phyloP scores from a whole-genome alignment of 1,140 invertebrate genomes.

The Frieseomelitta varia region DNA sequence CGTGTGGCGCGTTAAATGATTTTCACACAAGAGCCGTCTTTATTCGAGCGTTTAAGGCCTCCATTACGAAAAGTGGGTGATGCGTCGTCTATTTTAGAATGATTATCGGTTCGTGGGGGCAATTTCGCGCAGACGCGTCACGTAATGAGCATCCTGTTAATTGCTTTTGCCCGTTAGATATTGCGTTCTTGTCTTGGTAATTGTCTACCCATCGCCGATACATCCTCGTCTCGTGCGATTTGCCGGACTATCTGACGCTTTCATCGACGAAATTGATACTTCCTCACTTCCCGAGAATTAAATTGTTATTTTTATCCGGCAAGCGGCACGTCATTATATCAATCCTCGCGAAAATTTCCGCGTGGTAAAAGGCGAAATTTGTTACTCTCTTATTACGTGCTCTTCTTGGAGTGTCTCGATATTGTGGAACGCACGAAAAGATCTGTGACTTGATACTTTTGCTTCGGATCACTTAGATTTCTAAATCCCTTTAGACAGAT shows the following conservation, averaged over 20 bases:
- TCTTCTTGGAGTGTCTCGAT: not conserved
- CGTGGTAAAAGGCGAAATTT: not conserved
- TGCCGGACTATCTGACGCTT: not conserved
- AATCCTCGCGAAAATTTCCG: not conserved
- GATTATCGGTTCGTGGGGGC: conserved; percentile 52
- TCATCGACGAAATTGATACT: not conserved
- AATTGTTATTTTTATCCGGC: not conserved
- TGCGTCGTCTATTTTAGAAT: conserved; percentile 41
- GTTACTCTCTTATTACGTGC: not conserved
- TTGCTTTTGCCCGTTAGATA: conserved; percentile 57
- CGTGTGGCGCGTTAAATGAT: not conserved
- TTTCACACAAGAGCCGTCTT: conserved; percentile 7
- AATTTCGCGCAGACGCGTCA: conserved; percentile 60
- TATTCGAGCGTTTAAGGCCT: conserved; percentile 14
- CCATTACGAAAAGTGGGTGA: conserved; percentile 32
- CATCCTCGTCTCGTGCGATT: not conserved
- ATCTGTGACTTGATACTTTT: not conserved
- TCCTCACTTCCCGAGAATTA: no score
- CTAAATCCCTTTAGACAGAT: no score
- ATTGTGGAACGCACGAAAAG: no score
- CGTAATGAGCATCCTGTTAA: conserved; percentile 70
- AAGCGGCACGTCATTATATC: not conserved
- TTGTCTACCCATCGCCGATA: not conserved
- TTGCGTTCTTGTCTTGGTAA: conserved; percentile 17
- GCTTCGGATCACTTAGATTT: no score